A percentile compares a stretch with the other conserved stretches of the same genome.
Evolutionary conservation across 2,113 vertebrate species (phyloP).

Genomic region (Antigone vipio): DNA sequence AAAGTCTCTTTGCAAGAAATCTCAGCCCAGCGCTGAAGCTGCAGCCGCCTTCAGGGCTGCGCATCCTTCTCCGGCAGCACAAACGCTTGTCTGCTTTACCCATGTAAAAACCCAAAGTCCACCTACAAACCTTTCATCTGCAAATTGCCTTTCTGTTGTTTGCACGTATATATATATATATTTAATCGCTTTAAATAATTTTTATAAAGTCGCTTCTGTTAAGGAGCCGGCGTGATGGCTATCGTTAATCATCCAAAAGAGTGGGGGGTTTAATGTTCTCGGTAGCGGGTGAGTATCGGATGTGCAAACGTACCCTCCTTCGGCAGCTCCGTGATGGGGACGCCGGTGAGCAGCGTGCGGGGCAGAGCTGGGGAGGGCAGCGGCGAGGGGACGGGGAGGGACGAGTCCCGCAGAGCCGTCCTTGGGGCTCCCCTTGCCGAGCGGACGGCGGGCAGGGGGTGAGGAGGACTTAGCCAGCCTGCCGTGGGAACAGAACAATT

Average conservation of each 20-base stretch:
- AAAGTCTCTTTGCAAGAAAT: not conserved
- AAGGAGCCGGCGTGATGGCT: rapidly evolving
- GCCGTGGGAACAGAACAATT: not conserved
- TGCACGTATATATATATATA: no score
- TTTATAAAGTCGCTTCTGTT: not conserved
- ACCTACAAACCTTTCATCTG: not conserved
- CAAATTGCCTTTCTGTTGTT: not conserved
- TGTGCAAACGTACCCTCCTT: not conserved
- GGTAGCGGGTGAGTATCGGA: rapidly evolving
- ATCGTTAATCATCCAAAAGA: rapidly evolving
- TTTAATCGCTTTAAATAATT: not conserved
- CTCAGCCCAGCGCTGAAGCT: not conserved
- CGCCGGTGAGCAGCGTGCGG: rapidly evolving
- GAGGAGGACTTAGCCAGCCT: not conserved
- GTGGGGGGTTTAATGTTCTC: not conserved
- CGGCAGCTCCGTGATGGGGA: not conserved
- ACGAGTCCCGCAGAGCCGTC: not conserved
- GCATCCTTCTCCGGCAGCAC: not conserved
- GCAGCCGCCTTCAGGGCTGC: not conserved
- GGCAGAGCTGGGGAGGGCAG: not conserved
- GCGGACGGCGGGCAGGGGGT: not conserved
- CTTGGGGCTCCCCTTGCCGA: not conserved
- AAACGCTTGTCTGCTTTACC: not conserved
- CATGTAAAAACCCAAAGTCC: rapidly evolving
- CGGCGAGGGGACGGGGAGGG: rapidly evolving